Base-by-base conservation (phyloP, 1,140 invertebrate genomes). In the Procambarus clarkii region DNA sequence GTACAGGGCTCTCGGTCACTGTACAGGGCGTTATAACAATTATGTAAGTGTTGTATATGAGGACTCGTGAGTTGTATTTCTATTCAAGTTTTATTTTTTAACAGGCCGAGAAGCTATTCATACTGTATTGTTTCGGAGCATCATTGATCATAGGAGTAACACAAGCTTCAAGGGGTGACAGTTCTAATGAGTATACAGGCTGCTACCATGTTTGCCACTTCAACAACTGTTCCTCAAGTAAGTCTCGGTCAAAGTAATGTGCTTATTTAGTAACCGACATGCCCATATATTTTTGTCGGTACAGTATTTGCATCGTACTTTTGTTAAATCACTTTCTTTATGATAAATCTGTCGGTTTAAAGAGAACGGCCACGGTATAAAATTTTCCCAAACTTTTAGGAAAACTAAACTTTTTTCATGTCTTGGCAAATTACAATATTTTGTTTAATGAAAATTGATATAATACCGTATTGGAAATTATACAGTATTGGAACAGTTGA, bases 171-270 rank as follows among this genome's bases (percentile, higher is more conserved):
- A 82, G 48, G 60, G 92, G 92, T 45, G 92, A 92, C 54, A 45
- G 44, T 11, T 92, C 92, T 15, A 92, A 92, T 91, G 83, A 91
- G 77, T 92, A 91, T 50, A 86, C 60, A 60, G 92, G 92, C 64
- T 92, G 92, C 60, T 91, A 91, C 58, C 89, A 92, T 79, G 71
- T 89, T 48, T 92, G 92, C 54, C 88, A 91, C 64, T 92, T 92
- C 84, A 92, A 92, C 69, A 92, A 91, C 21, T 92, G 92, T 69
- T 69, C 84, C 2, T 81, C 71, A 77, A 89, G 92, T 92, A 91
- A 89, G 84, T 60, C 21, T 54, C 34, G 0, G 13, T 54, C 50
- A 9, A 4, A 9, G 8, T 21, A 2, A 11, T 69, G 15, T 21
- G 21, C 18, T 69, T 18, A 9, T 1, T 69, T 2, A 74, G 1